Base-by-base conservation (phyloP, 1,140 invertebrate species). In the Leptinotarsa defecta region DNA sequence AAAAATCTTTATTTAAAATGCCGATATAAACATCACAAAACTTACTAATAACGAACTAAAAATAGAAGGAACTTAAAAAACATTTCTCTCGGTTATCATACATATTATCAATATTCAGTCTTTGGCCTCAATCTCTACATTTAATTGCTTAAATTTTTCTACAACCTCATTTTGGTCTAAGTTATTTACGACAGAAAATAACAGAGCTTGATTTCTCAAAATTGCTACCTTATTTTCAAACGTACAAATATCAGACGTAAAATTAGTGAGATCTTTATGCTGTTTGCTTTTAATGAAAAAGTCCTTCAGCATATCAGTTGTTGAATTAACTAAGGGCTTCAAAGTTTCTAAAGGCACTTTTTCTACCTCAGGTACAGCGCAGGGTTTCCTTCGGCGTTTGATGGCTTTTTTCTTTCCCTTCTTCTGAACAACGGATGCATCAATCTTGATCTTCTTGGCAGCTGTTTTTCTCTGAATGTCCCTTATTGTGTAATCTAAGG, bases 401-500 rank as follows among this genome's bases (percentile, higher is more conserved):
- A 19, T 61, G 4, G 48, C 20, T 57, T 72, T 76, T 43, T 68
- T 76, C 24, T 67, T 76, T 15, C 34, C 2, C 13, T 65, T 65
- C 13, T 49, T 73, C 34, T 48, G 24, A 13, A 48, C 71, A 22
- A 34, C 4, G 2, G 19, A 15, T 48, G 48, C 27, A 15, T 64
- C 22, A 13, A 64, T 43, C 65, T 72, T 76, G 13, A 63, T 17
- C 71, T 72, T 71, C 48, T 71, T 71, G 13, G 19, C 6, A 17
- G 64, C 20, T 13, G 34, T n/a, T 22, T 48, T 78, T n/a, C 69
- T 74, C 63, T 76, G 72, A 13, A 78, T 76, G 2, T 78, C 57
- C 22, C 78, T 73, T n/a, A 79, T 75, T 2, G 76, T 74, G 64
- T 64, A 75, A 76, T 79, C 76, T 57, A 79, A 73, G 52, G 73